phyloP scores from a whole-genome alignment of 2,113 vertebrate genomes.

The Ictalurus furcatus region DNA sequence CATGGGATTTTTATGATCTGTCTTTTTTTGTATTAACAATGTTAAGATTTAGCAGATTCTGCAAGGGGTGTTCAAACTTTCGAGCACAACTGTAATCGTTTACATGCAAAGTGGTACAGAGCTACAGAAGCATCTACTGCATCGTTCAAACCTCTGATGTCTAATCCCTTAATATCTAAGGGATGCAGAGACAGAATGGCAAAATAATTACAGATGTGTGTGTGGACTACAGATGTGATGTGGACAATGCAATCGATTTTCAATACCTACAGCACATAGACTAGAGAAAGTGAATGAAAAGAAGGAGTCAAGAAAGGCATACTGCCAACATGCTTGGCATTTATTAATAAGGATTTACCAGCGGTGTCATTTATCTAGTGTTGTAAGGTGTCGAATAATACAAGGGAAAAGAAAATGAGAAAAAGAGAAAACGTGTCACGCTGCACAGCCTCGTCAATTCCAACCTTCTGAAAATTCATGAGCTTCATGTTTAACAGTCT shows the following conservation, averaged over 20 bases:
- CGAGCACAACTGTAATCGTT: not conserved
- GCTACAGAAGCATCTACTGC: slow-evolving; percentile 31
- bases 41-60: no score
- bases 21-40: no score
- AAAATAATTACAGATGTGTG: not conserved
- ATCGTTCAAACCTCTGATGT: not conserved
- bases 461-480: slow-evolving; percentile 26
- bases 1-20: no score
- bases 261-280: not conserved
- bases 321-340: not conserved
- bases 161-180: no score
- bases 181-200: not conserved
- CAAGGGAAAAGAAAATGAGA: not conserved
- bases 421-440: not conserved
- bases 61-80: no score
- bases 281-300: not conserved
- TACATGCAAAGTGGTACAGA: slow-evolving; percentile 46
- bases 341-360: not conserved
- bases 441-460: not conserved
- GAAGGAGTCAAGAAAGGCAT: not conserved
- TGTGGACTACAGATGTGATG: no score
- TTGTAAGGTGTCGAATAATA: not conserved
- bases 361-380: not conserved
- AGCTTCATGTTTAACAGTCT: slow-evolving; percentile 42
- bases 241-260: not conserved